These are phyloP conservation scores for Lepeophtheirus nordmannii DNA, from an alignment of 2,888 invertebrate genomes.

Conservation along the genomic window DNA sequence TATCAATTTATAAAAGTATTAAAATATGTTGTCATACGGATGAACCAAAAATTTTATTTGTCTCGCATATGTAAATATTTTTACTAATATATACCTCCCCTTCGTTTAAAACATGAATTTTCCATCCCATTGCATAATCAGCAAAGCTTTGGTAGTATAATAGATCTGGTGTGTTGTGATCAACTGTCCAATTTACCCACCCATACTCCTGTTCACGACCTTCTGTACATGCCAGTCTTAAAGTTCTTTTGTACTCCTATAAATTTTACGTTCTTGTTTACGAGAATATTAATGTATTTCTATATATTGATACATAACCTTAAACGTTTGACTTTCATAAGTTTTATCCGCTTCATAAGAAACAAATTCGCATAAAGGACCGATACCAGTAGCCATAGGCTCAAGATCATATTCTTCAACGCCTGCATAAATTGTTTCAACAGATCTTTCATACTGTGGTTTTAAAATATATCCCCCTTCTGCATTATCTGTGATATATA, in stretches of 20 bases:
- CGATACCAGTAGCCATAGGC: not conserved
- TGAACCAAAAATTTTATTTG: too few species aligned
- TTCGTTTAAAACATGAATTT: conserved; percentile 16
- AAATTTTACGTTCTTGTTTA: not conserved
- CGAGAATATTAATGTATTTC: not conserved
- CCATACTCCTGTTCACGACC: conserved; percentile 9
- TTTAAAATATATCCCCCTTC: conserved; percentile 3
- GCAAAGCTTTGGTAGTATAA: conserved; percentile 10
- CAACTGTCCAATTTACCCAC: conserved; percentile 14
- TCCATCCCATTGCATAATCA: conserved; percentile 17
- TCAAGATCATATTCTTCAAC: not conserved
- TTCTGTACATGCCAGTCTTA: not conserved
- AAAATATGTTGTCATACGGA: too few species aligned
- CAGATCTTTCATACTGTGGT: not conserved
- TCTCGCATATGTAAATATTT: too few species aligned
- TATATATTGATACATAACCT: not conserved
- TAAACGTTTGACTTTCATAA: conserved; percentile 4
- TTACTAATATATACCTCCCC: conserved; percentile 1
- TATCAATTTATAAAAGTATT: too few species aligned
- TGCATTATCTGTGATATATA: conserved; percentile 8
- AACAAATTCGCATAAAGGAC: not conserved
- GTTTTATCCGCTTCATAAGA: conserved; percentile 13
- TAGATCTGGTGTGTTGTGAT: not conserved
- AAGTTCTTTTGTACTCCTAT: not conserved
- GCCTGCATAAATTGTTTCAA: conserved; percentile 8